Percentiles rank a stretch among this genome's conserved stretches.
These are phyloP conservation scores for Phrynocephalus versicolor DNA, from an alignment of 2,113 vertebrate genomes.

Conservation along the genomic window DNA sequence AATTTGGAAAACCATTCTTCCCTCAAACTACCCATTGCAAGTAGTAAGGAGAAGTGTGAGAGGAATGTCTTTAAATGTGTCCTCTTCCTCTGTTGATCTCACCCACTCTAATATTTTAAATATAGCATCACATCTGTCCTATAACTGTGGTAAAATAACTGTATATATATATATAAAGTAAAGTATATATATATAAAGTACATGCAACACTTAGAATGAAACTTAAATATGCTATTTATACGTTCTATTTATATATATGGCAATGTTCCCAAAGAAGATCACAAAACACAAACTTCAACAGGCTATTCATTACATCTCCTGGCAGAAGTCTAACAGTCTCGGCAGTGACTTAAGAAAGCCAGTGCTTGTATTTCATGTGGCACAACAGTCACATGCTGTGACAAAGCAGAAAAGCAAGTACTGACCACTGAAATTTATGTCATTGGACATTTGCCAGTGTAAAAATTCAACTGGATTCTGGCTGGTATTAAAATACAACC, in stretches of 20 bases:
- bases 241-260: neutral
- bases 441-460: too few species aligned
- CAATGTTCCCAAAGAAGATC: neutral
- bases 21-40: neutral
- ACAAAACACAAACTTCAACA: neutral
- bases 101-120: neutral
- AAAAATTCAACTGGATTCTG: too few species aligned
- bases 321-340: too few species aligned
- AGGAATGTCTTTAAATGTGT: neutral
- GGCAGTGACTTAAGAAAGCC: too few species aligned
- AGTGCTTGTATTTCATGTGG: too few species aligned
- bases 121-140: neutral
- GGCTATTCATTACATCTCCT: too few species aligned
- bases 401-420: too few species aligned
- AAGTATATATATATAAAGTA: neutral
- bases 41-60: neutral
- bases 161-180: neutral
- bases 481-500: too few species aligned
- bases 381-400: too few species aligned
- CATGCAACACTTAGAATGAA: neutral
- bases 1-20: neutral
- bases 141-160: neutral
- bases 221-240: neutral
- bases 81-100: neutral
- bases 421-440: too few species aligned